Conservation (phyloP, 2,888 invertebrate genomes). For the Dynastes grantii region DNA sequence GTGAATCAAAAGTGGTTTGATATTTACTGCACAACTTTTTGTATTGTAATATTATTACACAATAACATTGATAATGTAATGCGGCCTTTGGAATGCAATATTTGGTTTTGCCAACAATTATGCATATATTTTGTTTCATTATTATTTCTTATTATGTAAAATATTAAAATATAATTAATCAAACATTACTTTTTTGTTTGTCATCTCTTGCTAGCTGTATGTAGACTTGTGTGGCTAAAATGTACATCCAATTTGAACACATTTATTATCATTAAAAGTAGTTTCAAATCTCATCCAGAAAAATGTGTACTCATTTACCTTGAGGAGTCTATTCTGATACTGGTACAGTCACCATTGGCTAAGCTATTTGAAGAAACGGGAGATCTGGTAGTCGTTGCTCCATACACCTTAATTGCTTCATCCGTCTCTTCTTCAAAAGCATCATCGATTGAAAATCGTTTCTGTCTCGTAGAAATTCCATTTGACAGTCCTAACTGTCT, state of each 20-base stretch:
- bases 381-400: constrained; percentile 77
- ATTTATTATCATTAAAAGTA: not conserved
- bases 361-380: constrained; percentile 67
- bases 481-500: constrained; percentile 56
- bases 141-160: too few relatives aligned
- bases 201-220: too few relatives aligned
- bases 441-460: constrained; percentile 87
- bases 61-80: too few relatives aligned
- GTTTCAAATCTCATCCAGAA: not conserved
- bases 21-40: too few relatives aligned
- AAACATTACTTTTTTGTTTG: too few relatives aligned
- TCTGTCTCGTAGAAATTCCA: constrained; percentile 70
- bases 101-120: too few relatives aligned
- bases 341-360: constrained; percentile 65
- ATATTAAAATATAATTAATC: too few relatives aligned
- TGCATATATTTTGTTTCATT: too few relatives aligned
- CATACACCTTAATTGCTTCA: constrained; percentile 86
- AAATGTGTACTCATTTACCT: constrained; percentile 54
- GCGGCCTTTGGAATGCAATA: too few relatives aligned
- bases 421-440: constrained; percentile 90
- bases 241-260: not conserved
- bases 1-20: too few relatives aligned
- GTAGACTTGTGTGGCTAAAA: too few relatives aligned
- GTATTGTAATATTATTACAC: too few relatives aligned
- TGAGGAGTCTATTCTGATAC: constrained; percentile 67